Conservation (phyloP, 1,140 invertebrate species). For the Planococcus citri region DNA sequence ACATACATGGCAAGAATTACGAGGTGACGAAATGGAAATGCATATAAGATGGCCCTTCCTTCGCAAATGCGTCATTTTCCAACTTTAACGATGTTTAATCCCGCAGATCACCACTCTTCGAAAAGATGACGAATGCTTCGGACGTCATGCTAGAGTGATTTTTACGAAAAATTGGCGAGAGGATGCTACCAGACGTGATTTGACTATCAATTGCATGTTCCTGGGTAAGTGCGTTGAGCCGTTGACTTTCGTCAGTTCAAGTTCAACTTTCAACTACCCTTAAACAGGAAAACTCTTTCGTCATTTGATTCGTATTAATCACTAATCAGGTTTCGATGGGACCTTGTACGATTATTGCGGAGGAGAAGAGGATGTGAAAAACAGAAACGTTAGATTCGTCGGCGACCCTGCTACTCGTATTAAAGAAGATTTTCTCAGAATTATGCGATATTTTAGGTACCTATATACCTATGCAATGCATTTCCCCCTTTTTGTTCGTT, state of each 20-base stretch:
- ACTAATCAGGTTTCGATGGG: slow-evolving; percentile 56
- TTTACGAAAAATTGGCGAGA: slow-evolving; percentile 91
- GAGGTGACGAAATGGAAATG: no score
- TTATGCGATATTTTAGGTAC: slow-evolving; percentile 24
- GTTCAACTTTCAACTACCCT: no score
- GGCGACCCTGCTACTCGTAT: slow-evolving; percentile 76
- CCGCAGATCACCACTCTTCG: slow-evolving; percentile 63
- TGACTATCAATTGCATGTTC: slow-evolving; percentile 99
- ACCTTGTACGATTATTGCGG: slow-evolving; percentile 93
- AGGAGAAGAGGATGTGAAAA: slow-evolving; percentile 81
- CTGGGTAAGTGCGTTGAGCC: slow-evolving; percentile 60
- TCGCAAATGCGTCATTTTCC: background rate
- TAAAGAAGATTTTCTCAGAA: slow-evolving; percentile 86
- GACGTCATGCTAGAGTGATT: slow-evolving; percentile 84
- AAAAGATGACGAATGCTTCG: slow-evolving; percentile 86
- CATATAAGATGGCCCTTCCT: no score
- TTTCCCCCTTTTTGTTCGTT: no score
- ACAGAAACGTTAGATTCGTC: slow-evolving; percentile 73
- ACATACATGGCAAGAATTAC: slow-evolving; percentile 64
- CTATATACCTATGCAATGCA: no score
- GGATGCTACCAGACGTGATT: slow-evolving; percentile 88
- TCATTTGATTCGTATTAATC: no score
- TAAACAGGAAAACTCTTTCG: no score
- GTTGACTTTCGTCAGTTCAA: no score
- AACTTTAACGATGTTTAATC: background rate